Evolutionary conservation across 2,888 invertebrate genomes (phyloP).

Genomic region (Eledona agricola): DNA sequence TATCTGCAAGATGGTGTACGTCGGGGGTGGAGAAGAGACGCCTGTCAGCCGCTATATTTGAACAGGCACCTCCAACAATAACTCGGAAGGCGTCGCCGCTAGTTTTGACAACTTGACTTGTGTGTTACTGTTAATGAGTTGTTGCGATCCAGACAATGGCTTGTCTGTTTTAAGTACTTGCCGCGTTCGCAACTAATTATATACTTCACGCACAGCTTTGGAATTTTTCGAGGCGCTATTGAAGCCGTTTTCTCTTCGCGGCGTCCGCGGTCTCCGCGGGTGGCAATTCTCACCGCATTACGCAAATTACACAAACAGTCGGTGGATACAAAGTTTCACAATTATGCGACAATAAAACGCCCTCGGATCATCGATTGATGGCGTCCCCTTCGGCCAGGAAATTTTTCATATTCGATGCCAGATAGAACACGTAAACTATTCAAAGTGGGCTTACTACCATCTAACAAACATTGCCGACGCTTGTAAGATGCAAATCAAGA

Average conservation of each 20-base stretch:
- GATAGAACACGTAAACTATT: slow-evolving; percentile 15
- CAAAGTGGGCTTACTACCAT: slow-evolving; percentile 6
- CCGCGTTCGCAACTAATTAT: no score
- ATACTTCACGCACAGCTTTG: no score
- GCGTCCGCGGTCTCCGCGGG: no score
- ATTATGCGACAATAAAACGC: no score
- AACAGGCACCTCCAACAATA: slow-evolving; percentile 34
- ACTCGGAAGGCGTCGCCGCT: slow-evolving; percentile 24
- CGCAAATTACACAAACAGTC: no score
- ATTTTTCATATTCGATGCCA: slow-evolving; percentile 1
- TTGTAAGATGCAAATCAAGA: slow-evolving; percentile 10
- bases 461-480: slow-evolving; percentile 9
- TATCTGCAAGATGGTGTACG: slow-evolving; percentile 40
- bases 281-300: no score
- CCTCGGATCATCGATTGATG: no score
- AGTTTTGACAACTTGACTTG: slow-evolving; percentile 38
- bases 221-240: no score
- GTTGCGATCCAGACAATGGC: slow-evolving; percentile 31
- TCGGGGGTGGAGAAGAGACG: slow-evolving; percentile 20
- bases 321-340: no score
- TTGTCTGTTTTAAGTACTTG: slow-evolving; percentile 25
- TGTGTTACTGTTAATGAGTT: slow-evolving; percentile 38
- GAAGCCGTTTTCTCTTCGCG: no score
- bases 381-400: no score
- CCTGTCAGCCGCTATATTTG: slow-evolving; percentile 38